Evolutionary conservation across 2,797 vertebrate genomes (phyloP).

Genomic region (Ambastaia sidthimunki): DNA sequence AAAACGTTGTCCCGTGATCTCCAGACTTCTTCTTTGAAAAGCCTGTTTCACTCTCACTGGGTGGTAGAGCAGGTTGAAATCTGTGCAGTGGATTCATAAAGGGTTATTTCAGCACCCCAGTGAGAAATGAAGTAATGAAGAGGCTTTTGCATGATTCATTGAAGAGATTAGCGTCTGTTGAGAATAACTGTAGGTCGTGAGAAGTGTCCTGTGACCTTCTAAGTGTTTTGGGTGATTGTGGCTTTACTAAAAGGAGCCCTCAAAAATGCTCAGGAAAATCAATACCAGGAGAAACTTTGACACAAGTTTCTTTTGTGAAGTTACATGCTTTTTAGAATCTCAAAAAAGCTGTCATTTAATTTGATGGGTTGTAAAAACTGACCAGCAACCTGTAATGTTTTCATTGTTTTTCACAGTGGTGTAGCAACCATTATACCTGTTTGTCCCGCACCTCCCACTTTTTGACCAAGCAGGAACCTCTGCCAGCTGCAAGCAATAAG

Average conservation of each 20-base stretch:
- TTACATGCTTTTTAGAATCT: not conserved
- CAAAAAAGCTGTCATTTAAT: no score
- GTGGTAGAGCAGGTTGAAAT: not conserved
- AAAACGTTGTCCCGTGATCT: not conserved
- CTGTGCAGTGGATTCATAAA: conserved; percentile 8
- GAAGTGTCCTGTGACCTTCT: conserved; percentile 25
- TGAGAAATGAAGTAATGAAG: conserved; percentile 29
- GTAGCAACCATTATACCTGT: no score
- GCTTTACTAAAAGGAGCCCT: conserved; percentile 5
- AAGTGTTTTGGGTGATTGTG: conserved; percentile 1
- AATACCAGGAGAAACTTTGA: not conserved
- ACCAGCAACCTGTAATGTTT: not conserved
- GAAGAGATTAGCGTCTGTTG: conserved; percentile 11
- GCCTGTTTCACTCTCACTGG: not conserved
- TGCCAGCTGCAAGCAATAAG: no score
- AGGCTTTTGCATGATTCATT: conserved; percentile 45
- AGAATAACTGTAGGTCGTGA: conserved; percentile 25
- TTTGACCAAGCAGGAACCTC: not conserved
- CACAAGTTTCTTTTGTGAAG: not conserved
- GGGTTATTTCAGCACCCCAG: conserved; percentile 18
- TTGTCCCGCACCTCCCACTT: no score
- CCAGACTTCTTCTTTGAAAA: conserved; percentile 11
- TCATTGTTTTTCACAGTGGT: not conserved
- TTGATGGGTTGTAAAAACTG: not conserved
- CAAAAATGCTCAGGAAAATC: not conserved